Percentiles rank a stretch among this genome's conserved stretches.
These are phyloP conservation scores for Phasianus colchicus DNA, from an alignment of 2,113 vertebrate species.

Conservation along the genomic window DNA sequence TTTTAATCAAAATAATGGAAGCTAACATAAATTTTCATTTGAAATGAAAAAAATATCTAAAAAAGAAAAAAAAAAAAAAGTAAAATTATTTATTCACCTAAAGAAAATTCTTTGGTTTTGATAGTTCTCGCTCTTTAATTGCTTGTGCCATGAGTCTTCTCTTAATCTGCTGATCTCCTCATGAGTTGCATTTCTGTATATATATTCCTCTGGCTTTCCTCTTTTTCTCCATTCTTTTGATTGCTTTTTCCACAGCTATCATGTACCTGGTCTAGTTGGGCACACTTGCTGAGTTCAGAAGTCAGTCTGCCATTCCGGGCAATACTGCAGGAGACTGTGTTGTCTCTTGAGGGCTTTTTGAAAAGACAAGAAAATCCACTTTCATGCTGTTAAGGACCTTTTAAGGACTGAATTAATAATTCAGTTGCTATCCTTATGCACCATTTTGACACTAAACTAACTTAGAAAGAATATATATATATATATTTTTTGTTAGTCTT, in stretches of 20 bases:
- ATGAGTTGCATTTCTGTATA: not conserved
- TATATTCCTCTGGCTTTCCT: not conserved
- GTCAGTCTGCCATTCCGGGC: not conserved
- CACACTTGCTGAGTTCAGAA: not conserved
- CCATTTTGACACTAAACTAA: not conserved
- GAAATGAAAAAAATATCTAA: not conserved
- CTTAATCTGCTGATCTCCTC: not conserved
- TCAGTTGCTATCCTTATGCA: conserved; percentile 15
- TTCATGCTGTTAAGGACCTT: not conserved
- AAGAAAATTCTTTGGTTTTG: not conserved
- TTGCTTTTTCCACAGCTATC: not conserved
- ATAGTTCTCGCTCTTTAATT: not conserved
- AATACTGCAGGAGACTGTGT: not conserved
- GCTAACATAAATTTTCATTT: not conserved
- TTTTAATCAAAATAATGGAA: not conserved
- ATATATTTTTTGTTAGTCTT: no score
- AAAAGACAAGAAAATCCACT: conserved; percentile 48
- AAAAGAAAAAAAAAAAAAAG: no score
- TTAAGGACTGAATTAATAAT: conserved; percentile 65
- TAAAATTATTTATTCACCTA: not conserved
- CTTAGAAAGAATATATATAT: no score
- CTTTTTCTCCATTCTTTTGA: not conserved
- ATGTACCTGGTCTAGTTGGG: not conserved
- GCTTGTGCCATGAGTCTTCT: not conserved
- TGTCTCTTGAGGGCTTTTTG: conserved; percentile 16